Evolutionary conservation across 2,113 vertebrate species (phyloP), one percentile per base, ranked within the genome.

Genomic region (Odontesthes bonariensis): DNA sequence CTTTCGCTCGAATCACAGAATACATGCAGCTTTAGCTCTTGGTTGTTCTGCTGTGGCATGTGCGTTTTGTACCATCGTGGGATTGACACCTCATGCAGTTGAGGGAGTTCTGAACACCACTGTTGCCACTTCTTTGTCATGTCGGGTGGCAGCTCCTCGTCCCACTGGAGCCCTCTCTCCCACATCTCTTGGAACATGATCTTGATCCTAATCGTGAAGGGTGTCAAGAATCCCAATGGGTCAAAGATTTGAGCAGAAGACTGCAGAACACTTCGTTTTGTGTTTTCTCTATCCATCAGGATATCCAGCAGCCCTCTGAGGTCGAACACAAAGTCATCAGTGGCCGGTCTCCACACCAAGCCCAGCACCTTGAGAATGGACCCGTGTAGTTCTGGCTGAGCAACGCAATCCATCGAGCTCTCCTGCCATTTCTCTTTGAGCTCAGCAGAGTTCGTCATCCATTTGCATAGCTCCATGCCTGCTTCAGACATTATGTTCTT

Each of bases 401-500:
- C 2, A 31, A 20, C 49, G 38, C 33, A 60, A 7, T 55, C 32
- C 46, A 79, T n/a, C n/a, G n/a, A n/a, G n/a, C n/a, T n/a, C n/a
- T n/a, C n/a, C n/a, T n/a, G n/a, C n/a, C n/a, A n/a, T 38, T 31
- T 72, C 10, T 52, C 54, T 22, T 69, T 73, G 19, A 85, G 67
- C 14, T 66, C 51, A 17, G 60, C 10, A 12, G 77, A 83, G 35
- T 76, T 76, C 6, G 33, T 76, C 10, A 35, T 64, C 74, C 69
- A 75, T 49, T 81, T 78, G n/a, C 55, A 75, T 4, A 74, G 32
- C 2, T 54, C 58, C 72, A 71, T 82, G 22, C 52, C 40, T 27
- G 70, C 79, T 35, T 47, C 16, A 22, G 20, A 55, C 38, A 16
- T 40, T 4, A 12, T 60, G 46, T 23, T 71, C 22, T 40, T 32